Base-by-base conservation (phyloP, 2,113 vertebrate species). In the Otocyon megalotis region DNA sequence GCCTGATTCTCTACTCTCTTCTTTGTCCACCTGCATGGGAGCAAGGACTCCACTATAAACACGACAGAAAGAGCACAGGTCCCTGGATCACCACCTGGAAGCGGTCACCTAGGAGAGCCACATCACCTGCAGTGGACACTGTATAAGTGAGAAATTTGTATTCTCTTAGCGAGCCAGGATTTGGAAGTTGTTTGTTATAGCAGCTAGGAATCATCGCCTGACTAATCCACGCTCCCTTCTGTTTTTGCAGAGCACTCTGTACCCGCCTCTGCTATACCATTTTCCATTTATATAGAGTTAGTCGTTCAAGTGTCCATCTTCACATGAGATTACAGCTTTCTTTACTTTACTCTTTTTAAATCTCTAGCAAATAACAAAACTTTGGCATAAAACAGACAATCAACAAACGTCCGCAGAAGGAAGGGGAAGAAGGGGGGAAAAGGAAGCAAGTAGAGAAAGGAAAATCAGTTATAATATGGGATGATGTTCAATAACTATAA, bases 281-380 rank as follows among this genome's bases (percentile, higher is more conserved):
- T 15, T 82, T 43, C 79, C 67, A 89, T 19, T 56, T 79, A 20
- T 50, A 37, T 58, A 87, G 9, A 54, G 24, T 17, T n/a, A 53
- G 65, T 35, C 77, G 32, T 76, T 53, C 82, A 93, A 54, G 22
- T n/a, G 50, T 19, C 56, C 53, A 15, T 93, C 60, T 93, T 32
- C 54, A 69, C 11, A 63, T 69, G 56, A 92, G 30, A 93, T 60
- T 80, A 28, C 11, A 67, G 54, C 3, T 80, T 95, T 72, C 37
- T 71, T 69, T 32, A 62, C 12, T 76, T 60, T 69, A 58, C 50
- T 86, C 58, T n/a, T 84, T 62, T 50, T n/a, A 69, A 79, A 82
- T 50, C n/a, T 43, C 69, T 15, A 92, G 77, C 8, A 89, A 56
- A 60, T 79, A 89, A 89, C 65, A 92, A 93, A 93, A 63, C 17